Base-by-base conservation (phyloP, 2,113 vertebrate genomes). In the Nymphicus hollandicus region DNA sequence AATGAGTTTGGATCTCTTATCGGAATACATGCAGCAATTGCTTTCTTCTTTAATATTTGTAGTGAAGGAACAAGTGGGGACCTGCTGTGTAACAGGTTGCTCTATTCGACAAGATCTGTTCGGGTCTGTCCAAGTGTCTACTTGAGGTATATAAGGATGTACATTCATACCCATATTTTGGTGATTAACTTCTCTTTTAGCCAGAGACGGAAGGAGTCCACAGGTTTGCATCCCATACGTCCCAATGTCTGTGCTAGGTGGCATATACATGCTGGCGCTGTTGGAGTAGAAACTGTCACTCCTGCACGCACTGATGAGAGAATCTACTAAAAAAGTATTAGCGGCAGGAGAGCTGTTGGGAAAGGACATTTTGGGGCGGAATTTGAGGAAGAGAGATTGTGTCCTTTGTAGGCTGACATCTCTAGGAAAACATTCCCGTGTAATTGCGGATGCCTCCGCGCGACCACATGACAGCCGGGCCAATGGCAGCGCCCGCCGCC, bases 201-300 rank as follows among this genome's bases (percentile, higher is more conserved):
- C 99, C 98, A 99, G 99, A 98, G 99, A 99, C 98, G 99, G 99
- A 98, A 99, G 98, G 92, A 99, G 99, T 99, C 99, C 99, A 99
- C 99, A 99, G 98, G 99, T 99, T 99, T 99, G 99, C 99, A 99
- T 99, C 98, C 99, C 99, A 98, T 99, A 99, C 98, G 99, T 99
- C 98, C 99, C 99, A 98, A 99, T 98, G 97, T 99, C 99, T 98
- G 99, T 97, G 98, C 98, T 99, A 97, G 99, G 98, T 98, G 98
- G 98, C 99, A 99, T 99, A 98, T 99, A 99, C 99, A 99, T 99
- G 98, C 98, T 99, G 99, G 98, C 98, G 99, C 98, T 99, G 98
- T 98, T 98, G 97, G 99, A 99, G 98, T 99, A 99, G 97, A 99
- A 99, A 98, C 98, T 99, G 98, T 99, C 99, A 98, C 99, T 99